phyloP scores from a whole-genome alignment of 2,888 invertebrate species.

The Protonemura montana region DNA sequence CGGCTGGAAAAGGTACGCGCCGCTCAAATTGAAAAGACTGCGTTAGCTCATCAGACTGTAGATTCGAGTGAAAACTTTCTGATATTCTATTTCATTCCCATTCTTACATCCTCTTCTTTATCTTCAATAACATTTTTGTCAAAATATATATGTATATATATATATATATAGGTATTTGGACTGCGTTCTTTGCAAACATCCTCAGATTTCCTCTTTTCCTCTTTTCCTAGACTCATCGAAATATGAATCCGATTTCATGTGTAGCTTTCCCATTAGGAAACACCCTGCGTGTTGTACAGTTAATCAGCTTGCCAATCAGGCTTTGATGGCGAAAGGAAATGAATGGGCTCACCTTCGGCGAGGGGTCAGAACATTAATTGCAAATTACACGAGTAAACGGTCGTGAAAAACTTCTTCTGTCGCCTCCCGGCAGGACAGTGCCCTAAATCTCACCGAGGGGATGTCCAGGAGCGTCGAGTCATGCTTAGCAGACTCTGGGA shows the following conservation, averaged over 20 bases:
- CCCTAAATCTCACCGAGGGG: slow-evolving; percentile 23
- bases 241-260: neutral
- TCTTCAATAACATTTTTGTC: neutral
- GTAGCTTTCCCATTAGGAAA: neutral
- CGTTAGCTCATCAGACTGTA: neutral
- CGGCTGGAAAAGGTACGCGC: slow-evolving; percentile 28
- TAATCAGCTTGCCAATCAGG: neutral
- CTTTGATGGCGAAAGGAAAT: neutral
- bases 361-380: neutral
- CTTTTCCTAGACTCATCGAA: neutral
- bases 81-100: neutral
- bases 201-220: neutral
- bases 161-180: too few species aligned
- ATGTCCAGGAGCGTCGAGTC: slow-evolving; percentile 1
- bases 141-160: neutral
- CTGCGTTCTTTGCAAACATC: neutral
- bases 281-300: neutral
- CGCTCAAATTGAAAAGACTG: neutral
- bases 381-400: neutral
- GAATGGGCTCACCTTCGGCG: neutral
- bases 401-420: neutral
- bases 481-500: neutral
- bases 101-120: neutral
- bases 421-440: neutral
- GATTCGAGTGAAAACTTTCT: neutral